A percentile compares a stretch with the other conserved stretches of the same genome.
phyloP scores from a whole-genome alignment of 2,113 vertebrate species.

The Centropus unirufus region DNA sequence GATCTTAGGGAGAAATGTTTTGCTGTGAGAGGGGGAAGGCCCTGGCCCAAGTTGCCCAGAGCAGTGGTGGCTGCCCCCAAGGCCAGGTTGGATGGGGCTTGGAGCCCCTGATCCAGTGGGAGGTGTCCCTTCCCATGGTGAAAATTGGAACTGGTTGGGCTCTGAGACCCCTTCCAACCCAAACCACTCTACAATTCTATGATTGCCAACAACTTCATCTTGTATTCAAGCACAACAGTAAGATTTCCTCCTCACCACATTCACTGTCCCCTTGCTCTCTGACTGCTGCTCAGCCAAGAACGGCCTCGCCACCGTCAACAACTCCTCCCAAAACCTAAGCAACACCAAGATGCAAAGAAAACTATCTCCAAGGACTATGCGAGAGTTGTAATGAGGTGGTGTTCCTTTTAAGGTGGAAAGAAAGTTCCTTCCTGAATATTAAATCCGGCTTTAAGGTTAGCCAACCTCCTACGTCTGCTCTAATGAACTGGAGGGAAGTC shows the following conservation, averaged over 20 bases:
- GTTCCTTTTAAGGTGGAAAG: conserved; percentile 14
- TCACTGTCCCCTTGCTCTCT: not conserved
- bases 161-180: too few species aligned
- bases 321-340: not conserved
- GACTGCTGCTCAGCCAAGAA: not conserved
- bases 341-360: not conserved
- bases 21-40: too few species aligned
- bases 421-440: conserved; percentile 61
- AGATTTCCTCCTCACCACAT: not conserved
- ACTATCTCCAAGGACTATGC: not conserved
- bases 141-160: too few species aligned
- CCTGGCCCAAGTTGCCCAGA: too few species aligned
- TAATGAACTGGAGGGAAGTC: conserved; percentile 54
- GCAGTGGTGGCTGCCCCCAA: too few species aligned
- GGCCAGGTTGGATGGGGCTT: too few species aligned
- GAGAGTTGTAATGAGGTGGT: not conserved
- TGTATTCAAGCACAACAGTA: not conserved
- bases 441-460: conserved; percentile 34
- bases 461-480: conserved; percentile 34
- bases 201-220: not conserved
- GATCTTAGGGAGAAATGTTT: too few species aligned
- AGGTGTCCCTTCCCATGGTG: too few species aligned
- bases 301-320: not conserved
- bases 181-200: too few species aligned
- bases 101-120: too few species aligned